Percentiles rank a stretch among this genome's conserved stretches.
Conservation (phyloP, 2,113 vertebrate genomes). For the Brachyhypopomus gauderio region DNA sequence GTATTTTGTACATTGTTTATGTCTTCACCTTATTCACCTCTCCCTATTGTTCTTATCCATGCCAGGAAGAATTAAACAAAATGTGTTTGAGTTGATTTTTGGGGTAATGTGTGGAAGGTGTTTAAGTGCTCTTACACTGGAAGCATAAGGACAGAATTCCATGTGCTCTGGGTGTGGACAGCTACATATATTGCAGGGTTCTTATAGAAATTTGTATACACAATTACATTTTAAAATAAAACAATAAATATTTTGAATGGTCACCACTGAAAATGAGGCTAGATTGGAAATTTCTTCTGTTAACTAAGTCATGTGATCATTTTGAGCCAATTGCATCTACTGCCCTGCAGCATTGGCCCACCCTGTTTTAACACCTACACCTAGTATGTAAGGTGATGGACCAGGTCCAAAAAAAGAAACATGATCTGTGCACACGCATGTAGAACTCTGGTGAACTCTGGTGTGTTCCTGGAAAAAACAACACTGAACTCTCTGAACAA, state of each 20-base stretch:
- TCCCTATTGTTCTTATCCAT: neutral
- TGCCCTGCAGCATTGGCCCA: neutral
- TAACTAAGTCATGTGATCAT: conserved; percentile 1
- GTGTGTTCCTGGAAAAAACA: conserved; percentile 66
- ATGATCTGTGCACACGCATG: conserved; percentile 31
- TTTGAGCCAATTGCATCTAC: conserved; percentile 4
- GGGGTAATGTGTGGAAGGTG: neutral
- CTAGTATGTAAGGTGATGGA: conserved; percentile 42
- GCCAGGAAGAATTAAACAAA: neutral
- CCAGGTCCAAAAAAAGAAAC: conserved; percentile 40
- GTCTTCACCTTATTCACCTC: neutral
- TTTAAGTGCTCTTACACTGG: conserved; percentile 27
- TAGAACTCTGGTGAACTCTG: conserved; percentile 52
- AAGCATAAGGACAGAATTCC: neutral
- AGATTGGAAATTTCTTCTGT: neutral
- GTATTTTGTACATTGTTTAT: conserved; percentile 20
- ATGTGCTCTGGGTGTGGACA: neutral
- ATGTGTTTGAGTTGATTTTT: no score
- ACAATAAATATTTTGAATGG: neutral
- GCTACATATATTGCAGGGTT: no score
- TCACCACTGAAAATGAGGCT: neutral
- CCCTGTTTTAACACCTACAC: conserved; percentile 46
- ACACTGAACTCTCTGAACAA: conserved; percentile 65
- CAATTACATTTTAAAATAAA: neutral
- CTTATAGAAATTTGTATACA: no score